Base-by-base conservation (phyloP, 37 sponge, comb jelly and placozoan species). In the Petrosia ficiformis region DNA sequence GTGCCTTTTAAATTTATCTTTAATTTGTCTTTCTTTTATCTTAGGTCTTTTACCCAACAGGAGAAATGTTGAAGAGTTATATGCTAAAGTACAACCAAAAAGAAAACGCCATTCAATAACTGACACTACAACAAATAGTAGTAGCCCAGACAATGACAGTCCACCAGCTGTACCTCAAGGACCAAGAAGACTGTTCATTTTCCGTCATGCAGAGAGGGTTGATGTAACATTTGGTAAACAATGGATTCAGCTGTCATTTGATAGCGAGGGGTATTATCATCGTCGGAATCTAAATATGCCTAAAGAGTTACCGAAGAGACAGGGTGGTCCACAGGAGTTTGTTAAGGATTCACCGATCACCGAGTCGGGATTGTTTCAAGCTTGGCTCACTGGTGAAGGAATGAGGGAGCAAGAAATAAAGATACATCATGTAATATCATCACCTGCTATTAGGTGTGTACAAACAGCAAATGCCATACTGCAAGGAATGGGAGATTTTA, bases 201-300 rank as follows among this genome's bases (percentile, higher is more conserved):
- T 91, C 36, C 65, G 96, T 32, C 96, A 95, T 39, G 91, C 92
- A 24, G 96, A 95, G 69, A 70, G 96, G 26, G 96, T 95, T 14
- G 96, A 95, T 40, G 92, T 91, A 43, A 95, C 96, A 0, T 95
- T 95, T 72, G 96, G 96, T 5, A 86, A 95, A 29, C 91, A 95
- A 65, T 95, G 96, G 96, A 81, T 95, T 4, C 78, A 84, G 29
- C 74, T 80, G 28, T 91, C 92, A 1, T 95, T 95, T 72, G 96
- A 95, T 59, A 29, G 61, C 0, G 86, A 91, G 44, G 92, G 92
- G 21, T 79, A 70, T 52, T 95, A 95, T 41, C 80, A 87, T n/a
- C 77, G 96, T 5, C 70, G 84, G 52, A 95, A 95, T 80, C 83
- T 95, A 3, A 95, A 95, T 70, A 95, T 95, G 96, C 96, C 96